Evolutionary conservation across 2,797 vertebrate species (phyloP).

Genomic region (Ptychadena robeensis): DNA sequence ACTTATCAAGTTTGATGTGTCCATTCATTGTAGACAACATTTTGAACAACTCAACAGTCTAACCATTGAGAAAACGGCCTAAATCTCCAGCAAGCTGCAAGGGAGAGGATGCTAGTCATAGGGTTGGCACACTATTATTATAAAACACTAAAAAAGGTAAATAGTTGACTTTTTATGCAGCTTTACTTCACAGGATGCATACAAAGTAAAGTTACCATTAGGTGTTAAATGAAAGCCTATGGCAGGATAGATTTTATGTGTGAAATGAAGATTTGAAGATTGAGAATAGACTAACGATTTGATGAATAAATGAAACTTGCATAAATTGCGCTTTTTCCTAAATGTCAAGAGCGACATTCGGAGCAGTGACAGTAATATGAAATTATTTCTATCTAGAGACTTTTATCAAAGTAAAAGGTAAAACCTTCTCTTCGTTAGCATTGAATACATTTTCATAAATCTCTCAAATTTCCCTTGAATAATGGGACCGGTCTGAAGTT

Average conservation of each 20-base stretch:
- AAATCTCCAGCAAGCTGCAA: too few relatives aligned
- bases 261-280: too few relatives aligned
- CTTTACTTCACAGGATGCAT: not conserved
- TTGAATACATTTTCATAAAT: slow-evolving; percentile 39
- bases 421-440: slow-evolving; percentile 3
- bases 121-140: too few relatives aligned
- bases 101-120: too few relatives aligned
- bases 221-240: not conserved
- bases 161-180: not conserved
- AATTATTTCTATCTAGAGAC: not conserved
- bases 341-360: slow-evolving; percentile 19
- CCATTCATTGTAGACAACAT: too few relatives aligned
- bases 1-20: too few relatives aligned
- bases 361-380: slow-evolving; percentile 26
- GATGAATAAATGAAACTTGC: slow-evolving; percentile 14
- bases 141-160: too few relatives aligned
- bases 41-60: too few relatives aligned
- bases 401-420: slow-evolving; percentile 4
- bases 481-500: slow-evolving; percentile 20
- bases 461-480: slow-evolving; percentile 5
- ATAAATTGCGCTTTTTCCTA: slow-evolving; percentile 15
- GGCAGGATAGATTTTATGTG: not conserved
- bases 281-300: not conserved
- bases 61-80: too few relatives aligned
- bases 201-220: not conserved